Evolutionary conservation across 1,140 invertebrate species (phyloP).

Genomic region (Drosophila oshimai): DNA sequence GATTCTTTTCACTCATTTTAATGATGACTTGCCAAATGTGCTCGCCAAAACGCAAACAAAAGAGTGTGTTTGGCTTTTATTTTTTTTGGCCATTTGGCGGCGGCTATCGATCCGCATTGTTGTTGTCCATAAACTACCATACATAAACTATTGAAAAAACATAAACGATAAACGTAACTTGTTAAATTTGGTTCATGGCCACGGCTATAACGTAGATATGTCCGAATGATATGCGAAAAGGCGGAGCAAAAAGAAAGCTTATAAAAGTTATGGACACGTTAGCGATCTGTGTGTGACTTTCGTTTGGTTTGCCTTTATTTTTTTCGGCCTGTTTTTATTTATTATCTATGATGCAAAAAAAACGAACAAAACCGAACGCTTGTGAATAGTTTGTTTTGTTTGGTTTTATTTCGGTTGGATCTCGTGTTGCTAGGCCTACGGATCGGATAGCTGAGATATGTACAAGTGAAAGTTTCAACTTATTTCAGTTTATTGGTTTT

Average conservation of each 20-base stretch:
- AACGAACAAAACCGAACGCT: neutral
- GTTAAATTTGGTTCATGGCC: constrained; percentile 60
- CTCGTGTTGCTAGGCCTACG: constrained; percentile 29
- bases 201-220: neutral
- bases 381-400: constrained; percentile 33
- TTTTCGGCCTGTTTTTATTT: constrained; percentile 16
- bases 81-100: no score
- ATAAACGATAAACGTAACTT: constrained; percentile 45
- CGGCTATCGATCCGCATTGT: constrained; percentile 12
- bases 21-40: constrained; percentile 57
- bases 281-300: constrained; percentile 27
- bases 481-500: constrained; percentile 17
- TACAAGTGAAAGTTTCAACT: constrained; percentile 30
- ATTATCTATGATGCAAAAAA: constrained; percentile 38
- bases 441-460: neutral
- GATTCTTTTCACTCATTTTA: constrained; percentile 45
- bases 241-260: constrained; percentile 41
- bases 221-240: constrained; percentile 19
- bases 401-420: constrained; percentile 16
- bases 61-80: neutral
- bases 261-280: constrained; percentile 30
- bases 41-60: constrained; percentile 13
- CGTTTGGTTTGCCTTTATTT: constrained; percentile 22
- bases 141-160: constrained; percentile 9
- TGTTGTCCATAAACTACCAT: constrained; percentile 7